Base-by-base conservation (phyloP, 2,888 invertebrate species). In the Teleiodes luculella region DNA sequence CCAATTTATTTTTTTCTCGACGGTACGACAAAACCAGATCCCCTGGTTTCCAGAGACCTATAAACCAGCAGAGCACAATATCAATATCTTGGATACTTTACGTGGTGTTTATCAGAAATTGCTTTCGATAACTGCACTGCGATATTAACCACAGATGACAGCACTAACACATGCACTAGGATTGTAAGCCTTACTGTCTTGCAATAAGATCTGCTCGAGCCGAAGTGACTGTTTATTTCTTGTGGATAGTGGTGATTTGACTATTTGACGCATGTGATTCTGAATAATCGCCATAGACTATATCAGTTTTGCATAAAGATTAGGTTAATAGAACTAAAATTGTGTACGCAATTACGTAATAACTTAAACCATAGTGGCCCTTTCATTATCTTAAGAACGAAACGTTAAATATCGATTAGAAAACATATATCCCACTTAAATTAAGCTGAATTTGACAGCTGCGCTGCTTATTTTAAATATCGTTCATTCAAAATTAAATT, bases 71-170 rank as follows among this genome's bases (percentile, higher is more conserved):
- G 30, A 31, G 10, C 39, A 30, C 39, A 50, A 37, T 50, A 39
- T 50, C 50, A 50, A 39, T 50, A 50, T n/a, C 39, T 16, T 30
- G 31, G 6, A 39, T 37, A 47, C 33, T 33, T 47, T 47, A 47
- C 47, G 33, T 8, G n/a, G 47, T 33, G n/a, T 47, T 47, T 35
- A 47, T 14, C 31, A 30, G 14, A 18, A 47, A 33, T 47, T 18
- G 30, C 20, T 20, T 43, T 43, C 43, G 24, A 24, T 43, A 43
- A 33, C 5, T 33, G 33, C 43, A 43, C 43, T 43, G 24, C 11
- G 24, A 31, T 46, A 35, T 35, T 35, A 35, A 10, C n/a, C 14
- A 14, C n/a, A 37, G 30, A 14, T 46, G 28, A 31, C 37, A 37
- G 16, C 7, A 5, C 13, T 18, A 10, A 7, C 16, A 8, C 24